Evolutionary conservation across 2,888 invertebrate species (phyloP), one percentile per base, ranked within the genome.

Genomic region (Agonopterix arenella): DNA sequence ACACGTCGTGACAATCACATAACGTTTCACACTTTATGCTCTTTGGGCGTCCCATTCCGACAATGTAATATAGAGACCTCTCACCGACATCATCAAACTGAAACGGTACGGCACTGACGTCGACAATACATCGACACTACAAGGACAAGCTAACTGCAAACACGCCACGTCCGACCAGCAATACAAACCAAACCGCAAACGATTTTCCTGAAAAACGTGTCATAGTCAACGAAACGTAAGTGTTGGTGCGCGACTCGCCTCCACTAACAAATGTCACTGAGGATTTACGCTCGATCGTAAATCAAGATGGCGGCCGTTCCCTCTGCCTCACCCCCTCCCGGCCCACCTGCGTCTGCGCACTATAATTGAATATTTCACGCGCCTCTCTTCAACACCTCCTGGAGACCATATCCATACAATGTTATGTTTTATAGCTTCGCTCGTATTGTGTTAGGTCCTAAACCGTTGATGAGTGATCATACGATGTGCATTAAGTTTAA

Each of bases 311-410:
- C 85, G 67, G 84, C 76, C 72, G 59, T 68, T 61, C 70, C 72
- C 66, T 59, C 65, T 57, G 51, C 68, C 67, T 62, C 64, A 57
- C 62, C 62, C 62, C 70, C 64, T 59, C 64, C 60, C 61, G 54
- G 57, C 76, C 73, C 75, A 81, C 80, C 80, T 84, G 88, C 84
- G 84, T 76, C 77, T 64, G 84, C 68, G 82, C 83, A 76, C 71
- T 70, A 82, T 86, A 89, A 89, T 89, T 89, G 89, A 89, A 89
- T 89, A 89, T 88, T 86, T 80, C 84, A 81, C 83, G 84, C 80
- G 66, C 66, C 72, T 72, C 84, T 82, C 86, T 7, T 88, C 89
- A 88, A 89, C 89, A 89, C 89, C 88, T 89, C 70, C 73, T 54
- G 68, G 56, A 75, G 70, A 75, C 67, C 72, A 68, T 73, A 68